A percentile compares a stretch with the other conserved stretches of the same genome.
These are phyloP conservation scores for Blera fallax DNA, from an alignment of 2,888 invertebrate species.

Conservation along the genomic window DNA sequence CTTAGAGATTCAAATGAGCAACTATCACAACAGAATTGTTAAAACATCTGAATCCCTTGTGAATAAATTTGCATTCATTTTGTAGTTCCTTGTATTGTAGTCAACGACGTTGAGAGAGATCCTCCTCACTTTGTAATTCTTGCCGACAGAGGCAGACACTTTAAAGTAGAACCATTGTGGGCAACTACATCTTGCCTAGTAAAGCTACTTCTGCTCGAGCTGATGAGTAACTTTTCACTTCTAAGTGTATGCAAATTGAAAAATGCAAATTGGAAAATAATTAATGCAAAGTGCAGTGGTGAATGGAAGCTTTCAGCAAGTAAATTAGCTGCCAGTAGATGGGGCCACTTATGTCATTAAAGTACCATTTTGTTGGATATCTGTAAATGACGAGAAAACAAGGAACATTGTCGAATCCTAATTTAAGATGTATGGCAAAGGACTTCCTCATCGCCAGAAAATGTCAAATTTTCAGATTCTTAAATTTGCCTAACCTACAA, in stretches of 20 bases:
- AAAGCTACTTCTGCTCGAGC: neutral
- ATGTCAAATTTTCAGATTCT: no score
- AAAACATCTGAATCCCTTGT: neutral
- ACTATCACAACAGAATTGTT: conserved; percentile 15
- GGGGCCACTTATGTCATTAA: neutral
- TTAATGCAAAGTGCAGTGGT: conserved; percentile 26
- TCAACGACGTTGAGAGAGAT: neutral
- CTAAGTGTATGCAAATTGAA: conserved; percentile 28
- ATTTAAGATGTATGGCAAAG: neutral
- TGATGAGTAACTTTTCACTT: conserved; percentile 26
- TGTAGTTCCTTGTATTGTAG: neutral
- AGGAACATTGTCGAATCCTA: no score
- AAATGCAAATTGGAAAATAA: conserved; percentile 36
- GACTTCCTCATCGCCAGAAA: no score
- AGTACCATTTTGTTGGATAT: neutral
- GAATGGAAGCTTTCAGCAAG: conserved; percentile 6
- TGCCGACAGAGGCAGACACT: neutral
- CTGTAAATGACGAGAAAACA: no score
- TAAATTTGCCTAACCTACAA: no score
- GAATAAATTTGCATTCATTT: conserved; percentile 36
- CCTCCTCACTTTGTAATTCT: neutral
- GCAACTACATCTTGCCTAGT: neutral
- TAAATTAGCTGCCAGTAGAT: neutral
- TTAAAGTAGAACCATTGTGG: neutral
- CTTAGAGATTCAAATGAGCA: conserved; percentile 18